A percentile compares a stretch with the other conserved stretches of the same genome.
Evolutionary conservation across 2,888 invertebrate genomes (phyloP).

Genomic region (Tipula unca): DNA sequence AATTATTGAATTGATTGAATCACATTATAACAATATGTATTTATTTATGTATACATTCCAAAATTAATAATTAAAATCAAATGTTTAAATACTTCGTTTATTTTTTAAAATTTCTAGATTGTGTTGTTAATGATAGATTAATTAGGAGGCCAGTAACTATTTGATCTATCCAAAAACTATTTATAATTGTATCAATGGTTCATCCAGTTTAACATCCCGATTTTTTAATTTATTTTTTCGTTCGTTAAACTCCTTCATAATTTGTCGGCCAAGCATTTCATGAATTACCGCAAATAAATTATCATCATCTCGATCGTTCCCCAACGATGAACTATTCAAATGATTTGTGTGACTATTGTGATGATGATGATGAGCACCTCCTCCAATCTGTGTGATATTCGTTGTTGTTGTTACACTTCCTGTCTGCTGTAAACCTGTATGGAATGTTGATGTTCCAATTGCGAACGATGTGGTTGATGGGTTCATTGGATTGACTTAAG

Average conservation of each 20-base stretch:
- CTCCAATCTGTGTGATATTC: neutral
- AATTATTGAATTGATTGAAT: neutral
- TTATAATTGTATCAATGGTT: neutral
- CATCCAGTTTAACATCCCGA: neutral
- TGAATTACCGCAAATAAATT: conserved; percentile 29
- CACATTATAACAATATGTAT: neutral
- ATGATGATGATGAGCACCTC: neutral
- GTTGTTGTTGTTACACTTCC: neutral
- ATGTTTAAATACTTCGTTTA: neutral
- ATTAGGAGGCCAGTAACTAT: neutral
- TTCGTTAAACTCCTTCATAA: conserved; percentile 34
- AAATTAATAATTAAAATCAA: neutral
- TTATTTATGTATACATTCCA: neutral
- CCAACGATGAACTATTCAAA: neutral
- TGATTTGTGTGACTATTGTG: neutral
- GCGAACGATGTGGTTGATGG: neutral
- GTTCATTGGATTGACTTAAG: neutral
- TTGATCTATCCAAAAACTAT: neutral
- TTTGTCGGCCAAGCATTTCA: conserved; percentile 32
- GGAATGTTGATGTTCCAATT: conserved; percentile 1
- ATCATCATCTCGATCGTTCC: conserved; percentile 18
- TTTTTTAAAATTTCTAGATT: neutral
- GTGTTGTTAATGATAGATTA: neutral
- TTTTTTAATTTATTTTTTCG: neutral
- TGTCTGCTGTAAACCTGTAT: neutral